Evolutionary conservation across 92 coral and sea anemone genomes (phyloP).

Genomic region (Epizoanthus rinbou): DNA sequence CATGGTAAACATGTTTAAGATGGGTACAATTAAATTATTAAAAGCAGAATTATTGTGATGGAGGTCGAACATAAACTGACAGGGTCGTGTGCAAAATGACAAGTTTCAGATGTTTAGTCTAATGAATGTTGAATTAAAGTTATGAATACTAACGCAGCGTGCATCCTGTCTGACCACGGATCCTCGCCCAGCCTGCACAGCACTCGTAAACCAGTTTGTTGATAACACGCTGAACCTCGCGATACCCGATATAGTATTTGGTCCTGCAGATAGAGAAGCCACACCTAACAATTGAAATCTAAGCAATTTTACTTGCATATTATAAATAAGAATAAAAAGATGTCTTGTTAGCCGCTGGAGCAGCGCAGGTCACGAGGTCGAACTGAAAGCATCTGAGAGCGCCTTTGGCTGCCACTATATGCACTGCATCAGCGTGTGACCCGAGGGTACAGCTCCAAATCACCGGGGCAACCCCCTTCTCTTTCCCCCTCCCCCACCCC

Average conservation of each 20-base stretch:
- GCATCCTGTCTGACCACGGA: slow-evolving; percentile 55
- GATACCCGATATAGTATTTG: slow-evolving; percentile 51
- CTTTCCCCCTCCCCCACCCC: too few species aligned
- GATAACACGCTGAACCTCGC: slow-evolving; percentile 42
- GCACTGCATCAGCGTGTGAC: too few species aligned
- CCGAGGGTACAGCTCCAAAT: too few species aligned
- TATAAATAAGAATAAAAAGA: neutral
- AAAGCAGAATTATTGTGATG: too few species aligned
- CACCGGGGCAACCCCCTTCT: too few species aligned
- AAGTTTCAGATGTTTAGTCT: too few species aligned
- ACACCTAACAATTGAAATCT: neutral
- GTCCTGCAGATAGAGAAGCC: slow-evolving; percentile 29
- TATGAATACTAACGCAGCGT: slow-evolving; percentile 53
- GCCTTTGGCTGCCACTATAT: too few species aligned
- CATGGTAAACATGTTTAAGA: too few species aligned
- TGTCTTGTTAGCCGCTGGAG: neutral
- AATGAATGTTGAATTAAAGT: neutral
- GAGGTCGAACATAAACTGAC: too few species aligned
- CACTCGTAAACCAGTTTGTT: slow-evolving; percentile 48
- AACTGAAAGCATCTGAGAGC: too few species aligned
- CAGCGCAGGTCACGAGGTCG: neutral
- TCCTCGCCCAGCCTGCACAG: slow-evolving; percentile 64
- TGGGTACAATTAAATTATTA: too few species aligned
- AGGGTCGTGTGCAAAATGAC: neutral
- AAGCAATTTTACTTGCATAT: neutral